phyloP scores from a whole-genome alignment of 2,113 vertebrate species.

The Oreotrochilus melanogaster region DNA sequence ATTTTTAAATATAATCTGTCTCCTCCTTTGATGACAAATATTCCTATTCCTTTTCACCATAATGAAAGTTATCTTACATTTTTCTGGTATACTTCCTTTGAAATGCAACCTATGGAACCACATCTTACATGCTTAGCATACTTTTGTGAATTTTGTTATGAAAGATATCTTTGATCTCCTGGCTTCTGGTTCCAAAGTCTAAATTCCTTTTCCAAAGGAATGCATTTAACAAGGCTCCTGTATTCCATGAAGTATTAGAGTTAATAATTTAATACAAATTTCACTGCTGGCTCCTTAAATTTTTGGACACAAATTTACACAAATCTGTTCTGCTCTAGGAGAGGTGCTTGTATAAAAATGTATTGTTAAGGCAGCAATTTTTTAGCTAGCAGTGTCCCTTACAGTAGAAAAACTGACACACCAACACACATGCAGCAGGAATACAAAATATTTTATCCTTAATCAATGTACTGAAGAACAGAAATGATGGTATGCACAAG shows the following conservation, averaged over 20 bases:
- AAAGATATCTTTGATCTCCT: slow-evolving; percentile 26
- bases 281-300: not conserved
- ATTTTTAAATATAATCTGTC: not conserved
- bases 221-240: not conserved
- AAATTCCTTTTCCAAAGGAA: slow-evolving; percentile 9
- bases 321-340: not conserved
- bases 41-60: not conserved
- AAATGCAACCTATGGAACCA: not conserved
- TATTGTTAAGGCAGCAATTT: not conserved
- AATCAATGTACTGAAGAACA: not conserved
- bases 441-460: not conserved
- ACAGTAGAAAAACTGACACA: not conserved
- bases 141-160: not conserved
- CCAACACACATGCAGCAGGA: not conserved
- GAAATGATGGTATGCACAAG: not conserved
- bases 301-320: not conserved
- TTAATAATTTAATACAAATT: not conserved
- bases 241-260: not conserved
- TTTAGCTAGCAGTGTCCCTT: not conserved
- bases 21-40: not conserved
- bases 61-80: not conserved
- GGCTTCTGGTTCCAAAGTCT: slow-evolving; percentile 8
- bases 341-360: not conserved
- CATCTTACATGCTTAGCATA: not conserved
- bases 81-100: not conserved